Evolutionary conservation across 2,113 vertebrate genomes (phyloP).

Genomic region (Psittacara wagleri): DNA sequence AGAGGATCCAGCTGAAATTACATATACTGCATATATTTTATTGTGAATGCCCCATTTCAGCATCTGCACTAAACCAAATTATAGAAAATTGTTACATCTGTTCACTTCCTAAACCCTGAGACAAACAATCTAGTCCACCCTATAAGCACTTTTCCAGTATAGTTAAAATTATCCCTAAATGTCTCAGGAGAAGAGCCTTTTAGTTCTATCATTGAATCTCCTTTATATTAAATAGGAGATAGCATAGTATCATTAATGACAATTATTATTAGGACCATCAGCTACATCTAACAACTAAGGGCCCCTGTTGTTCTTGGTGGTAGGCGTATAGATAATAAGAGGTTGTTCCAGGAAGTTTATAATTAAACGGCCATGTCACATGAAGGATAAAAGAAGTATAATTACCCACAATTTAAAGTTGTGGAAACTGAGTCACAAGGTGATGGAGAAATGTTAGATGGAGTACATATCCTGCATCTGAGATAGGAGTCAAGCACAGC

Average conservation of each 20-base stretch:
- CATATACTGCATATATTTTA: conserved; percentile 79
- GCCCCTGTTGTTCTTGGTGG: neutral
- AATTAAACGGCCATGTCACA: neutral
- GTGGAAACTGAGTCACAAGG: neutral
- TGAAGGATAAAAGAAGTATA: neutral
- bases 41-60: conserved; percentile 74
- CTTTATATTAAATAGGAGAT: neutral
- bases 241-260: neutral
- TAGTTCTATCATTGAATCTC: neutral
- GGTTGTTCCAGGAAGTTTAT: conserved; percentile 8
- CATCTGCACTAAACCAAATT: conserved; percentile 78
- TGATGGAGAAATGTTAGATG: neutral
- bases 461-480: neutral
- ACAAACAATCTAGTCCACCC: conserved; percentile 60
- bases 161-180: conserved; percentile 28
- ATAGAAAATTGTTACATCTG: conserved; percentile 79
- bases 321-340: neutral
- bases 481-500: neutral
- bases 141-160: conserved; percentile 43
- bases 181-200: conserved; percentile 7
- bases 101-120: conserved; percentile 73
- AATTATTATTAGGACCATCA: neutral
- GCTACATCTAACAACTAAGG: neutral
- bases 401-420: neutral
- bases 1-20: conserved; percentile 78